Base-by-base conservation (phyloP, 2,797 vertebrate species). In the Alcedo atthis region DNA sequence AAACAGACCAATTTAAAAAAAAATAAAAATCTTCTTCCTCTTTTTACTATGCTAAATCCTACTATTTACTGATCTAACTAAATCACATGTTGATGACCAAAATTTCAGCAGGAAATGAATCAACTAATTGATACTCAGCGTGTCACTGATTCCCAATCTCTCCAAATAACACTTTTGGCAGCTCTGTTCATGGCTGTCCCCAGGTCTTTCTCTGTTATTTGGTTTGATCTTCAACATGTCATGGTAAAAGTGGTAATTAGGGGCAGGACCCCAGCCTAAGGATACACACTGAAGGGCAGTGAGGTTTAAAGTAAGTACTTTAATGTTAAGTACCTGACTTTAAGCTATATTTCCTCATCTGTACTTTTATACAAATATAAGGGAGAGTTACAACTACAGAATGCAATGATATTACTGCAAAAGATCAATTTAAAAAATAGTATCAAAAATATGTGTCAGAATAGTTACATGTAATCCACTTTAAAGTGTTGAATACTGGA, bases 111-210 rank as follows among this genome's bases (percentile, higher is more conserved):
- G 83, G 94, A 97, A 96, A 97, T 92, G 86, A 97, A 97, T 95
- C 87, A 97, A 95, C 94, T 97, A 97, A 97, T 97, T 97, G 97
- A 96, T 97, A 92, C 81, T 92, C 88, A 73, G 93, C 92, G 89
- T 83, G 73, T 57, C 89, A 76, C 24, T 12, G 93, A 7, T 94
- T 96, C 90, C 91, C 82, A 73, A 74, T 55, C 88, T 77, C 14
- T 74, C 22, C 51, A 82, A 92, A 94, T 96, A 97, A 96, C 93
- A 73, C 79, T 95, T 79, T 87, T 96, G 94, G 84, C 59, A 62
- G 20, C 14, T 73, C 25, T 63, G 22, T 33, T 80, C 45, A 46
- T 33, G 18, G 15, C 7, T 61, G 6, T 45, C 19, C 26, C 35
- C 37, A 70, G n/a, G 15, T 5, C 5, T 51, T 89, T 26, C 51